Conservation (phyloP, 2,113 vertebrate genomes). For the Variabilichromis moorii region DNA sequence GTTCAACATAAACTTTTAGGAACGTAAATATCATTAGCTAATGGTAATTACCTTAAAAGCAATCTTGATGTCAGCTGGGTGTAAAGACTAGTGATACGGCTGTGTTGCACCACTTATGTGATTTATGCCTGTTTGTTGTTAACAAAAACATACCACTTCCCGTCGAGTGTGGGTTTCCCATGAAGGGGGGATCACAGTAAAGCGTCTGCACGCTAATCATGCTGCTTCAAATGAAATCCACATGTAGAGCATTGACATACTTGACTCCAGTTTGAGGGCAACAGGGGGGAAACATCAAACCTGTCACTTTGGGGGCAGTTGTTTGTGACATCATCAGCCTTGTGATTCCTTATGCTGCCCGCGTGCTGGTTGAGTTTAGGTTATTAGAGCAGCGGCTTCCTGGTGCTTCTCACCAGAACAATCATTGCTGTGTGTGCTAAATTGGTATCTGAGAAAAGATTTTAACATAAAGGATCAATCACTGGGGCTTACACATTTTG, state of each 20-base stretch:
- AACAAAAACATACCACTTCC: slow-evolving; percentile 60
- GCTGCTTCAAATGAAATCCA: slow-evolving; percentile 61
- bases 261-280: slow-evolving; percentile 44
- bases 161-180: slow-evolving; percentile 25
- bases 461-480: slow-evolving; percentile 9
- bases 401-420: background rate
- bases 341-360: slow-evolving; percentile 41
- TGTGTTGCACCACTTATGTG: slow-evolving; percentile 31
- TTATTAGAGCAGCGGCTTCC: background rate
- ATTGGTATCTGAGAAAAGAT: slow-evolving; percentile 1
- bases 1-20: slow-evolving; percentile 1
- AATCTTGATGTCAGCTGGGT: background rate
- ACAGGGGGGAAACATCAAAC: slow-evolving; percentile 18
- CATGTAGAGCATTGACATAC: slow-evolving; percentile 46
- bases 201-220: slow-evolving; percentile 27
- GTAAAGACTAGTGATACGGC: background rate
- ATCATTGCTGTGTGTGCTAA: slow-evolving; percentile 1
- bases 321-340: slow-evolving; percentile 47
- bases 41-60: slow-evolving; percentile 25
- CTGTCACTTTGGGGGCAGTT: slow-evolving; percentile 43
- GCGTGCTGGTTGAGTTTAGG: slow-evolving; percentile 3
- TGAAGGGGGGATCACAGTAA: background rate
- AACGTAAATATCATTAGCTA: slow-evolving; percentile 42
- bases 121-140: slow-evolving; percentile 51
- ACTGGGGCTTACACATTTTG: background rate